Conservation (phyloP, 2,888 invertebrate genomes). For the Helobdella robusta region DNA sequence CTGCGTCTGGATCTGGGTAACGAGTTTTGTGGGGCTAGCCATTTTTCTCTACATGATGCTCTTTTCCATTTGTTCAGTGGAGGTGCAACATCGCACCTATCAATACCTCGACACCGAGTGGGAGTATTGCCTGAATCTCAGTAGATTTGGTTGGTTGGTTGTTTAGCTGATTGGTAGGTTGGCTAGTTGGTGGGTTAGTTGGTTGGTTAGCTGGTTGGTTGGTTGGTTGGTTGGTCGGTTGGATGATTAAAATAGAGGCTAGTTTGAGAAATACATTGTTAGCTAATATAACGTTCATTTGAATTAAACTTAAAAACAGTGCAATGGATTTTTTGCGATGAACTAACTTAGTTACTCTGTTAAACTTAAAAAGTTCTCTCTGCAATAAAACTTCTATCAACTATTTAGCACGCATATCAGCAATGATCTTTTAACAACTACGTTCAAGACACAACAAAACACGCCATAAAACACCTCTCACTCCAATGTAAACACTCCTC, state of each 20-base stretch:
- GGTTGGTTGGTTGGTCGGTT: too few relatives aligned
- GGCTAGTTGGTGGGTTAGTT: too few relatives aligned
- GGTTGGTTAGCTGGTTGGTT: too few relatives aligned
- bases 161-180: too few relatives aligned
- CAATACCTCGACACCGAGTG: slow-evolving; percentile 34
- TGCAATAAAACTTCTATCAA: neutral
- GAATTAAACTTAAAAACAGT: too few relatives aligned
- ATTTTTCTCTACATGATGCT: slow-evolving; percentile 43
- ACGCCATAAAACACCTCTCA: too few relatives aligned
- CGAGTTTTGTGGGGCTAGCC: slow-evolving; percentile 41
- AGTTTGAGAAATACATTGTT: neutral
- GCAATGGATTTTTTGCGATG: too few relatives aligned
- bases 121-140: slow-evolving; percentile 44
- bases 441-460: too few relatives aligned
- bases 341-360: neutral
- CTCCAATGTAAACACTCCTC: too few relatives aligned
- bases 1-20: slow-evolving; percentile 43
- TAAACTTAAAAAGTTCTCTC: neutral
- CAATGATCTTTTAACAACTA: too few relatives aligned
- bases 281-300: too few relatives aligned
- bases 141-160: slow-evolving; percentile 42
- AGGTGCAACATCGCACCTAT: slow-evolving; percentile 36
- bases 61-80: slow-evolving; percentile 41
- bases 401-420: too few relatives aligned
- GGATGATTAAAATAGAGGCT: neutral